Evolutionary conservation across 2,113 vertebrate genomes (phyloP), one percentile per base, ranked within the genome.

Genomic region (Rhynchomys soricoides): DNA sequence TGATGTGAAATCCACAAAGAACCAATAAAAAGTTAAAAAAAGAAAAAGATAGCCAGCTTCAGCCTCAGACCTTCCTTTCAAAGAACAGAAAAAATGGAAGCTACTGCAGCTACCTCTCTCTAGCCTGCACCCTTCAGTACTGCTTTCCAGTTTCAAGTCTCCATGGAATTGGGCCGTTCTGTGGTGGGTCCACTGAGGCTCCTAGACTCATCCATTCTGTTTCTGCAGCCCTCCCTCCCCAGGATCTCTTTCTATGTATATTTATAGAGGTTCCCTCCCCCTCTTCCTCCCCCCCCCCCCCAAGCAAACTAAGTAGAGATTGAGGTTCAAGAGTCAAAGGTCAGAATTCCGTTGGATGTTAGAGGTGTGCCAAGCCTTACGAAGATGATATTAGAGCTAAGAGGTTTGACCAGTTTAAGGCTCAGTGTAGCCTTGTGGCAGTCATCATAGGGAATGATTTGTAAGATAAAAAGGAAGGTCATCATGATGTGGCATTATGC

Each of bases 391-490:
- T 40, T 4, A 17, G 21, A 43, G 2, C 66, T 3, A 40, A 11
- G 24, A 24, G 34, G 50, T n/a, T 3, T 2, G 7, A 3, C 31
- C 45, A 75, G 21, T 26, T 15, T 37, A 45, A 21, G n/a, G 5
- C 0, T 19, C 59, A 2, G 3, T 16, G 31, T 40, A 13, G 26
- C 82, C 3, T 0, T 52, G 1, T 11, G 3, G 71, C n/a, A 1
- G 4, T 10, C 15, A 0, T 3, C 26, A 2, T 1, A 12, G 12
- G 40, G 50, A 77, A 7, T 19, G 34, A 17, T 57, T 81, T 87
- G 17, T 34, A 78, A 52, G 48, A 37, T 79, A 12, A 24, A 31
- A 43, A 10, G 26, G 8, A 26, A 13, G 40, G 40, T 45, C 82
- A 31, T 43, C 40, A 31, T 40, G 22, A 82, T 40, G 22, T 59